phyloP scores from a whole-genome alignment of 2,797 vertebrate species.

The Chaetophractus vellerosus region DNA sequence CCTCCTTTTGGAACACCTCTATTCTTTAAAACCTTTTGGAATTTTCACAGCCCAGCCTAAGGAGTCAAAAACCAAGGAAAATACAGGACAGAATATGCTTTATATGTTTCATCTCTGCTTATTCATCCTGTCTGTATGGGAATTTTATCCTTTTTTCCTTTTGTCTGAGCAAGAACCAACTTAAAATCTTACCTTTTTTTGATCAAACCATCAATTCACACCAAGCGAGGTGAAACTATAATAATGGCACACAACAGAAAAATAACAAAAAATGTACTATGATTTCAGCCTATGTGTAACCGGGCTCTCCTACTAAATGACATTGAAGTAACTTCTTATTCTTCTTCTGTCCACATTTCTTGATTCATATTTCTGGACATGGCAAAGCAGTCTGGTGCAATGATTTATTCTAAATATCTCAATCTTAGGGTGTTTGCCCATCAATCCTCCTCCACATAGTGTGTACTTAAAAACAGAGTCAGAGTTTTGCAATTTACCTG shows the following conservation, averaged over 20 bases:
- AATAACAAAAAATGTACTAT: background rate
- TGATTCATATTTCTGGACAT: background rate
- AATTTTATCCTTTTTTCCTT: constrained; percentile 6
- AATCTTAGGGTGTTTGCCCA: background rate
- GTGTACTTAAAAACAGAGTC: constrained; percentile 1
- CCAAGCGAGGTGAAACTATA: background rate
- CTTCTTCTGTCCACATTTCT: background rate
- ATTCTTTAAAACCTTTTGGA: background rate
- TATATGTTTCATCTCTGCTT: background rate
- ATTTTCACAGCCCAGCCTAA: background rate
- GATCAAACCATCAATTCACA: background rate
- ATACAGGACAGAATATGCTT: background rate
- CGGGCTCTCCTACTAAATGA: background rate
- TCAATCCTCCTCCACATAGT: background rate
- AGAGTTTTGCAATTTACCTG: background rate
- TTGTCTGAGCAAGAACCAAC: constrained; percentile 13
- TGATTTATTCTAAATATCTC: background rate
- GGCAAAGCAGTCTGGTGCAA: background rate
- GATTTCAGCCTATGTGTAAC: background rate
- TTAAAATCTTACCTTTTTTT: constrained; percentile 2
- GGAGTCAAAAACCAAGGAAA: constrained; percentile 17
- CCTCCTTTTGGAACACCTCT: background rate
- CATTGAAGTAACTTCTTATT: background rate
- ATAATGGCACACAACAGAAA: background rate
- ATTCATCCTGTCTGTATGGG: background rate